Percentiles rank a stretch among this genome's conserved stretches.
These are phyloP conservation scores for Rousettus madagascariensis DNA, from an alignment of 2,797 vertebrate species.

Conservation along the genomic window DNA sequence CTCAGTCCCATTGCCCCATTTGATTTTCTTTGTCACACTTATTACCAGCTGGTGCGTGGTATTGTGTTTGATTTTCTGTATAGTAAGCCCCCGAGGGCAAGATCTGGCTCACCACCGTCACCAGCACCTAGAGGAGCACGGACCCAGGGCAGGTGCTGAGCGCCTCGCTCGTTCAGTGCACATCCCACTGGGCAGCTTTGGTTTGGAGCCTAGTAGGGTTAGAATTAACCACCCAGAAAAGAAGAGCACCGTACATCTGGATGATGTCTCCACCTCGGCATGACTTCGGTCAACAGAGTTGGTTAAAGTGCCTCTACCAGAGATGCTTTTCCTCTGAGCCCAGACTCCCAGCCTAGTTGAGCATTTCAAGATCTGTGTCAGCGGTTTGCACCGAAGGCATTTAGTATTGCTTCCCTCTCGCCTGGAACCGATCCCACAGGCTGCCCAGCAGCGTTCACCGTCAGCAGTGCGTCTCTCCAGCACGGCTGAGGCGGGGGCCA, in stretches of 20 bases:
- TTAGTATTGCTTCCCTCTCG: background rate
- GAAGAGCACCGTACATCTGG: background rate
- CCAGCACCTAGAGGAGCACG: background rate
- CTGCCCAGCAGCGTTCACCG: background rate
- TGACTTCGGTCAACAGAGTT: background rate
- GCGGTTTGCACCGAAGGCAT: accelerated
- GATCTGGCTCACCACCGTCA: background rate
- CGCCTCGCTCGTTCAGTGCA: background rate
- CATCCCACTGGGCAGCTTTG: background rate
- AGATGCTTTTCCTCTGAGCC: background rate
- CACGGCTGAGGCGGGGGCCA: background rate
- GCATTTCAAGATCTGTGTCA: background rate
- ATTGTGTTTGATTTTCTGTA: background rate
- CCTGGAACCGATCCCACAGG: background rate
- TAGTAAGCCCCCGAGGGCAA: background rate
- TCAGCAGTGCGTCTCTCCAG: background rate
- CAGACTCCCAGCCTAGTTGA: background rate
- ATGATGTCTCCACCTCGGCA: background rate
- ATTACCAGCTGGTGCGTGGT: background rate
- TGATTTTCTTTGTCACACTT: background rate
- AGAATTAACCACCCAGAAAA: background rate
- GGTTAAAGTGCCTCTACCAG: background rate
- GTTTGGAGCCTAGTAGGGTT: background rate
- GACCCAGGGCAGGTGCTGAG: background rate
- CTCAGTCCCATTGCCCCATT: background rate